phyloP scores from a whole-genome alignment of 1,140 invertebrate species.

The Zaprionus gabonicus region DNA sequence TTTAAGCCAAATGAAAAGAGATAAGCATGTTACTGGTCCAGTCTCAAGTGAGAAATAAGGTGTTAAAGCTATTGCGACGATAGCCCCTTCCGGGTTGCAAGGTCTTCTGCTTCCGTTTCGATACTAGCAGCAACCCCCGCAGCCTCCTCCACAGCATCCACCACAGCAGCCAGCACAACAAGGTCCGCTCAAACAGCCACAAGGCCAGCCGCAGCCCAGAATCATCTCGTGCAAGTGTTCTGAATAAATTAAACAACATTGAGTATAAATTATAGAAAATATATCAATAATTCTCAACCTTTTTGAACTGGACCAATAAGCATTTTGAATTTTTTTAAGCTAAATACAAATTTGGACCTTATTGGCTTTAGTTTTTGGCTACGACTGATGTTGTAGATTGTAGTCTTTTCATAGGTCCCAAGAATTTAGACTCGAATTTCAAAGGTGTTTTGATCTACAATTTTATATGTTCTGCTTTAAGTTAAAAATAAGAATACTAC shows the following conservation, averaged over 20 bases:
- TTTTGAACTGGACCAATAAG: background rate
- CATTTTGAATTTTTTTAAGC: too few species aligned
- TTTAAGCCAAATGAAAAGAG: background rate
- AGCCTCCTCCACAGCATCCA: constrained; percentile 12
- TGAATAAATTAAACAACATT: background rate
- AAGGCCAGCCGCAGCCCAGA: constrained; percentile 39
- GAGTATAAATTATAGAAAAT: background rate
- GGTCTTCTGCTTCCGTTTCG: background rate
- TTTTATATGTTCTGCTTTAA: too few species aligned
- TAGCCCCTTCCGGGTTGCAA: too few species aligned
- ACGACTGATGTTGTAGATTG: too few species aligned
- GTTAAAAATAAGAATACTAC: too few species aligned
- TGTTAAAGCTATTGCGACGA: background rate
- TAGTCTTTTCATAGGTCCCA: too few species aligned
- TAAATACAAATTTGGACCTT: too few species aligned
- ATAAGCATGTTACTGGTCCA: background rate
- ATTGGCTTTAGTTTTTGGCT: background rate
- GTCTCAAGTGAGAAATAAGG: background rate
- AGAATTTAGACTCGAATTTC: too few species aligned
- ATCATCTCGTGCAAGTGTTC: constrained; percentile 18
- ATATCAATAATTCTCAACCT: constrained; percentile 5
- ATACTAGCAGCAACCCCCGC: constrained; percentile 4
- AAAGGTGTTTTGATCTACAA: too few species aligned
- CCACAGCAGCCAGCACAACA: constrained; percentile 22
- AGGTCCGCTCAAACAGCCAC: constrained; percentile 40